phyloP scores from a whole-genome alignment of 2,888 invertebrate genomes.

The Brachypalpus laphriformis region DNA sequence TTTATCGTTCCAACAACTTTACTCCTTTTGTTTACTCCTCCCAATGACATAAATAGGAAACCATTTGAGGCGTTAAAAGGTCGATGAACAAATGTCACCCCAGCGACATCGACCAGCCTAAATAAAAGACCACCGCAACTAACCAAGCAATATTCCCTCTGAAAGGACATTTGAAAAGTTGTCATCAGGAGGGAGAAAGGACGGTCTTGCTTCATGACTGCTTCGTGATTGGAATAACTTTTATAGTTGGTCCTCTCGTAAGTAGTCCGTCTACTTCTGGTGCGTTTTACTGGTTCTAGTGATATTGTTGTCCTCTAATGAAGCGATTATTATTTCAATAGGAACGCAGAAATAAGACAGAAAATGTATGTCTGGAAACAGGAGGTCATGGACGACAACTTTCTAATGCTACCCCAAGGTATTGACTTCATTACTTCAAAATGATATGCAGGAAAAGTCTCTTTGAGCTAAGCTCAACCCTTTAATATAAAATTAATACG shows the following conservation, averaged over 20 bases:
- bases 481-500: constrained; percentile 49
- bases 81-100: constrained; percentile 9
- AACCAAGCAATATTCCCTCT: background rate
- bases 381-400: background rate
- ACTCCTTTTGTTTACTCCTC: background rate
- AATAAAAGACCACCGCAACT: background rate
- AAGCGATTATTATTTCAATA: constrained; percentile 24
- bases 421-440: constrained; percentile 24
- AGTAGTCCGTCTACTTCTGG: constrained; percentile 32
- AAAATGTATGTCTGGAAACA: background rate
- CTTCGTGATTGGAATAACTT: constrained; percentile 67
- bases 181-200: background rate
- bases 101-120: background rate
- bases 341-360: background rate
- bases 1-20: constrained; percentile 7
- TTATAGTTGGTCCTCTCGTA: constrained; percentile 38
- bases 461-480: constrained; percentile 22
- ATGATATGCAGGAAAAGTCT: constrained; percentile 8
- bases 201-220: constrained; percentile 24
- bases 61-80: constrained; percentile 8
- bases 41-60: background rate
- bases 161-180: constrained; percentile 21
- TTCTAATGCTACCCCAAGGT: constrained; percentile 1
- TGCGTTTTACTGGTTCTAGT: constrained; percentile 6
- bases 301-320: background rate